Conservation (phyloP, 2,797 vertebrate genomes). For the Threskiornis aethiopicus region DNA sequence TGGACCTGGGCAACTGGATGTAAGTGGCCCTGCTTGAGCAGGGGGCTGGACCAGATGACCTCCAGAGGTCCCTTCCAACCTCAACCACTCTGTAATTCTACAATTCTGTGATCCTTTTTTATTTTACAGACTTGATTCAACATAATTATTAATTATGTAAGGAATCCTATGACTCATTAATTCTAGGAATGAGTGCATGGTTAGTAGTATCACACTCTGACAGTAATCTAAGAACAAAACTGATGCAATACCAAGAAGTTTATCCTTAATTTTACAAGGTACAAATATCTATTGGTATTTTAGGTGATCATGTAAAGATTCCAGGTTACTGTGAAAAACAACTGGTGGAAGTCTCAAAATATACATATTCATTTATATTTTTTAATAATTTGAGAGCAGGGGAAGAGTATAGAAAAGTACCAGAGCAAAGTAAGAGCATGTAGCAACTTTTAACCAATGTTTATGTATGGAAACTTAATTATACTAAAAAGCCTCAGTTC, state of each 20-base stretch:
- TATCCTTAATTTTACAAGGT: background rate
- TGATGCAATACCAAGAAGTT: background rate
- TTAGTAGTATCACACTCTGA: background rate
- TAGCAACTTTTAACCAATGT: background rate
- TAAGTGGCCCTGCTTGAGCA: background rate
- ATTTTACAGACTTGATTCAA: background rate
- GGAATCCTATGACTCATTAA: background rate
- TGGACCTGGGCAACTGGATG: background rate
- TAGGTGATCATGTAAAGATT: background rate
- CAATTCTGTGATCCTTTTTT: background rate
- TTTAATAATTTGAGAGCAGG: background rate
- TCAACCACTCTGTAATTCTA: background rate
- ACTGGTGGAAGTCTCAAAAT: background rate
- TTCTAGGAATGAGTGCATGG: background rate
- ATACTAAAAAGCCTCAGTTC: background rate
- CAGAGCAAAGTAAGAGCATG: background rate
- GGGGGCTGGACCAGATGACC: background rate
- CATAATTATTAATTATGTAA: background rate
- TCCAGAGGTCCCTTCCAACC: background rate
- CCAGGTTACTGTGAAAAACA: background rate
- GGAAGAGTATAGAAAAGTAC: background rate
- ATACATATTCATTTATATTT: background rate
- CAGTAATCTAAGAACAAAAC: background rate
- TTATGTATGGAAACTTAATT: background rate
- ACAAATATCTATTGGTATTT: background rate